Conservation (phyloP, 2,113 vertebrate species). For the Corydoras maculifer region DNA sequence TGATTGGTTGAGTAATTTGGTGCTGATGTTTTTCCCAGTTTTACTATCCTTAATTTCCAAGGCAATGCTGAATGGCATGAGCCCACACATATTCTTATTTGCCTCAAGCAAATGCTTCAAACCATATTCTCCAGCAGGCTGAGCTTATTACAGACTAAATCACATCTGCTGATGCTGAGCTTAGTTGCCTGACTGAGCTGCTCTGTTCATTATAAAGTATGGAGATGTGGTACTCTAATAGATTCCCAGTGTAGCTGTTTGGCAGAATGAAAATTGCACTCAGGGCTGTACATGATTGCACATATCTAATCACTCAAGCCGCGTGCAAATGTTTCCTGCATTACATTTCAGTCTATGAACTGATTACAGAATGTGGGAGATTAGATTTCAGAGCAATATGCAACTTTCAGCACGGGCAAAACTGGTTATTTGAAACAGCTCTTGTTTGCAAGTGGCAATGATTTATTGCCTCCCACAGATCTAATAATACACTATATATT, state of each 20-base stretch:
- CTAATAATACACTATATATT: not conserved
- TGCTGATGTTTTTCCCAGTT: no score
- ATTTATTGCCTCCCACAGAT: not conserved
- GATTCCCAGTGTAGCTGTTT: conserved; percentile 39
- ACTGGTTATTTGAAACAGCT: not conserved
- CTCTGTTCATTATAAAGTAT: conserved; percentile 7
- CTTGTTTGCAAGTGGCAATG: not conserved
- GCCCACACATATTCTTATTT: not conserved
- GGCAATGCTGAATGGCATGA: not conserved
- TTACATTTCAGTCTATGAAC: conserved; percentile 22
- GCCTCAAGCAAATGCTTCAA: not conserved
- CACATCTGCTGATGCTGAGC: not conserved
- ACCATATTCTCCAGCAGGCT: not conserved
- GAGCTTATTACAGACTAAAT: not conserved
- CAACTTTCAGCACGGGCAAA: not conserved
- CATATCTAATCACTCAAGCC: conserved; percentile 41
- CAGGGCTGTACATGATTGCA: conserved; percentile 15
- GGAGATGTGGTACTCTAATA: conserved; percentile 34
- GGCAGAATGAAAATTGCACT: conserved; percentile 46
- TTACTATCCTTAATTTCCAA: not conserved
- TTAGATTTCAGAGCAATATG: not conserved
- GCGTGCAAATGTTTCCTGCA: conserved; percentile 22
- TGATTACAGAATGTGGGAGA: not conserved
- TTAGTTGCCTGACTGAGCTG: not conserved
- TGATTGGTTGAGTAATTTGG: no score